These are phyloP conservation scores for Nylanderia fulva DNA, from an alignment of 1,140 invertebrate species.

Conservation along the genomic window DNA sequence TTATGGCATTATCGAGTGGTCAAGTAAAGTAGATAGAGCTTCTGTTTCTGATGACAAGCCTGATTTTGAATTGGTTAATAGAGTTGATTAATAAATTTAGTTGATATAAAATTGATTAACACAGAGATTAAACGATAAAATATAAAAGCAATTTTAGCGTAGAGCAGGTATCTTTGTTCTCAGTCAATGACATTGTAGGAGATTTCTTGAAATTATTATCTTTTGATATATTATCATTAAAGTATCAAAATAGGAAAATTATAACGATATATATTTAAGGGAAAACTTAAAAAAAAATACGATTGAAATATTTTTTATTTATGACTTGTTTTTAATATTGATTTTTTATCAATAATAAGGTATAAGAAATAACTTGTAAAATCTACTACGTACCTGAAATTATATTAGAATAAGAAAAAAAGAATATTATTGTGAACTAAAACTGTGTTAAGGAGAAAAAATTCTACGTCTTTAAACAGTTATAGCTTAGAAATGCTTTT, in stretches of 20 bases:
- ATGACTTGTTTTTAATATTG: not conserved
- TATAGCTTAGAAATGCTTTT: not conserved
- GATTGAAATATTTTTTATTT: not conserved
- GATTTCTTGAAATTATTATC: not conserved
- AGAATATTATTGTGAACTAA: not conserved
- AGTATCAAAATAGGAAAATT: not conserved
- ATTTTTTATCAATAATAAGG: not conserved
- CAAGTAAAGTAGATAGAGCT: slow-evolving; percentile 64
- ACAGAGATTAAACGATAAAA: slow-evolving; percentile 40
- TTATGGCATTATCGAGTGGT: slow-evolving; percentile 86
- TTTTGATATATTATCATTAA: not conserved
- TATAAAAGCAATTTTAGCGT: not conserved
- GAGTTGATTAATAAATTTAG: no score
- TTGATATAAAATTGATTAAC: slow-evolving; percentile 50
- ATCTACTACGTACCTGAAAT: slow-evolving; percentile 11
- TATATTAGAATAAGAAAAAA: slow-evolving; percentile 1
- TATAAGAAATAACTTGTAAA: not conserved
- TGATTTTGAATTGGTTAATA: slow-evolving; percentile 79
- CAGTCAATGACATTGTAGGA: slow-evolving; percentile 3
- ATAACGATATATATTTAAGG: not conserved
- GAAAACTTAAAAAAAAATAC: not conserved
- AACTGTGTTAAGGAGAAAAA: not conserved
- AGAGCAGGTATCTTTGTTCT: not conserved
- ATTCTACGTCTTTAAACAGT: not conserved
- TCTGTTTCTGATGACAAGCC: slow-evolving; percentile 68